A percentile compares a stretch with the other conserved stretches of the same genome.
These are phyloP conservation scores for Smittia aterrima DNA, from an alignment of 2,888 invertebrate species.

Conservation along the genomic window DNA sequence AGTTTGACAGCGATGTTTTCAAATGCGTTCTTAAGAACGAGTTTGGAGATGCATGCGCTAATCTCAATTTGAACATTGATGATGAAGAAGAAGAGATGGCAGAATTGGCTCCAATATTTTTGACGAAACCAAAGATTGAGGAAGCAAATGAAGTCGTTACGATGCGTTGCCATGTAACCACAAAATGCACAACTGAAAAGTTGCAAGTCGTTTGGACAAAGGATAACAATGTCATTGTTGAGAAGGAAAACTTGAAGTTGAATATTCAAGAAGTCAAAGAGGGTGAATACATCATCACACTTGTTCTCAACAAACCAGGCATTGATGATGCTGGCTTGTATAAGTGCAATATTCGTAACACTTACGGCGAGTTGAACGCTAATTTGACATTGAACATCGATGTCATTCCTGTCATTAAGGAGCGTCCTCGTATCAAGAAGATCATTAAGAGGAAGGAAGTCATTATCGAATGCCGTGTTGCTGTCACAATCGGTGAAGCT, in stretches of 20 bases:
- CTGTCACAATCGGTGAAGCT: constrained; percentile 75
- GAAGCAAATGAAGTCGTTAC: constrained; percentile 80
- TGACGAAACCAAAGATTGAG: constrained; percentile 83
- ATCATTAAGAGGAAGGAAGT: constrained; percentile 90
- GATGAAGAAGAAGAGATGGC: constrained; percentile 92
- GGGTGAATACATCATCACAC: constrained; percentile 80
- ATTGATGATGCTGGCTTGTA: constrained; percentile 96
- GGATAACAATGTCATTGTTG: constrained; percentile 74
- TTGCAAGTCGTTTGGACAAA: constrained; percentile 81
- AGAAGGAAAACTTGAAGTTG: constrained; percentile 78
- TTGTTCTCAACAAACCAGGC: constrained; percentile 86
- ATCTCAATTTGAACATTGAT: constrained; percentile 94
- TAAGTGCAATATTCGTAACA: constrained; percentile 96
- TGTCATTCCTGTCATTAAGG: constrained; percentile 92
- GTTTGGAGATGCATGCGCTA: constrained; percentile 95
- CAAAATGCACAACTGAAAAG: constrained; percentile 65
- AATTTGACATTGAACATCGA: constrained; percentile 97
- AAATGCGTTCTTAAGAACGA: constrained; percentile 89
- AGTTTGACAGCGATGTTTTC: constrained; percentile 41
- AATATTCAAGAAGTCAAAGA: constrained; percentile 70
- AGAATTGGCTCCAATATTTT: constrained; percentile 84
- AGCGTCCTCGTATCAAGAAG: constrained; percentile 87
- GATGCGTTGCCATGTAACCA: constrained; percentile 82
- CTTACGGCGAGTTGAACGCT: constrained; percentile 93
- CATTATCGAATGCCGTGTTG: constrained; percentile 89